Evolutionary conservation across 2,888 invertebrate genomes (phyloP).

Genomic region (Nycteola revayana): DNA sequence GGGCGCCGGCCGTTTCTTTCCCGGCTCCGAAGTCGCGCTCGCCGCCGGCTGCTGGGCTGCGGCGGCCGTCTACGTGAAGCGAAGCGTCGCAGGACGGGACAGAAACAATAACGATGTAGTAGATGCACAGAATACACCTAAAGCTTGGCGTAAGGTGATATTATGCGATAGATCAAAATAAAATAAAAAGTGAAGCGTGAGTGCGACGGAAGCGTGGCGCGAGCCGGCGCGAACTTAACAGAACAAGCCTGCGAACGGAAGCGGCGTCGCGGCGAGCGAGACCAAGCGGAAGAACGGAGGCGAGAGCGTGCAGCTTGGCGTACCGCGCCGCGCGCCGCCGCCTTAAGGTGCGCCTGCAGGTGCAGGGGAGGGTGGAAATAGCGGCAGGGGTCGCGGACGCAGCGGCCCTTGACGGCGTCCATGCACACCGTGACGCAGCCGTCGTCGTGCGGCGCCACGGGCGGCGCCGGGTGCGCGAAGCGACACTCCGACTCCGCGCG

Average conservation of each 20-base stretch:
- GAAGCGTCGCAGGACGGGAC: slow-evolving; percentile 82
- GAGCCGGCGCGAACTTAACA: slow-evolving; percentile 73
- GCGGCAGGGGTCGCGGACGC: slow-evolving; percentile 99
- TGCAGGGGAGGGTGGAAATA: slow-evolving; percentile 99
- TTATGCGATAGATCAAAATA: slow-evolving; percentile 79
- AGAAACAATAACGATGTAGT: slow-evolving; percentile 82
- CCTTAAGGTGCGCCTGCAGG: slow-evolving; percentile 99
- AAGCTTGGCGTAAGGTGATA: slow-evolving; percentile 80
- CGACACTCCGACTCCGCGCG: slow-evolving; percentile 98
- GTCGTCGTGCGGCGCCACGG: slow-evolving; percentile 98
- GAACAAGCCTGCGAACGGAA: slow-evolving; percentile 77
- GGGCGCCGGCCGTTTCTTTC: slow-evolving; percentile 96
- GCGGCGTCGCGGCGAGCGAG: slow-evolving; percentile 78
- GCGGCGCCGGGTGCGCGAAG: slow-evolving; percentile 99
- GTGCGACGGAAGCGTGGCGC: slow-evolving; percentile 82
- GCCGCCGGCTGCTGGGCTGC: slow-evolving; percentile 84
- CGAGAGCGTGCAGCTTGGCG: slow-evolving; percentile 84
- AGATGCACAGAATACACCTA: slow-evolving; percentile 82
- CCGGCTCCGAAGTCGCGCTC: slow-evolving; percentile 88
- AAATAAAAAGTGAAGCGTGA: slow-evolving; percentile 78
- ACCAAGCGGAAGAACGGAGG: slow-evolving; percentile 78
- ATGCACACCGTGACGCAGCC: slow-evolving; percentile 99
- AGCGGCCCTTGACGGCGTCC: slow-evolving; percentile 99
- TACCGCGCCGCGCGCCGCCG: slow-evolving; percentile 97
- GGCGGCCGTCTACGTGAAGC: slow-evolving; percentile 81